Base-by-base conservation (phyloP, 2,113 vertebrate species). In the Lophotis ruficrista region DNA sequence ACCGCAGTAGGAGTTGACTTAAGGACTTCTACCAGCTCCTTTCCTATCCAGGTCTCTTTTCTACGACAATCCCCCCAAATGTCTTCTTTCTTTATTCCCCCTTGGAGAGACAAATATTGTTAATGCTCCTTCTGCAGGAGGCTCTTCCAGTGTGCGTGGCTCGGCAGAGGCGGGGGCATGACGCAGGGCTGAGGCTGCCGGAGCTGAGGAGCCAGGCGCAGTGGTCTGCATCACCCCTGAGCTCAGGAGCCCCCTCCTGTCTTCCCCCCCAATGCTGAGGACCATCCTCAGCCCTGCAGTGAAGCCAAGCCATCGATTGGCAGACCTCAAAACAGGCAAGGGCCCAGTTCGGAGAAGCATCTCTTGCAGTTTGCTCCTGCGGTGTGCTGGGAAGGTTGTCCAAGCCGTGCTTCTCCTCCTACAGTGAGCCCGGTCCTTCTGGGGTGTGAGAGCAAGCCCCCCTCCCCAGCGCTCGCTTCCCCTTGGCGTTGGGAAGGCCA, bases 141-240 rank as follows among this genome's bases (percentile, higher is more conserved):
- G 38, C 31, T 80, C 20, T 58, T 53, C 12, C 6, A 70, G 56
- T 8, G 0, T 2, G 0, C 3, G 16, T 19, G 13, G 22, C 8
- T 87, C 0, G 0, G 35, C 6, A 3, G 71, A 35, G 41, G 25
- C 22, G 24, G 65, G 23, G 6, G 21, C 3, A 2, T 23, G 57
- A 48, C 23, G 43, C 38, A 35, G 56, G 31, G 30, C 17, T 47
- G 28, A 22, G 5, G 8, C 28, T 61, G 37, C 58, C 6, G 2
- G 30, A 35, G 37, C 45, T 3, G 24, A 62, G 54, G 41, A 89
- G 19, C 33, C 24, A 33, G 54, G 24, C 3, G 1, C 13, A 4
- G 20, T 21, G n/a, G 15, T 61, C 69, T 90, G 57, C 8, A 19
- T 22, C 22, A 66, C n/a, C 30, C 15, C 8, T 0, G 1, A 84